Base-by-base conservation (phyloP, 2,888 invertebrate genomes). In the Ferdinandea cuprea region DNA sequence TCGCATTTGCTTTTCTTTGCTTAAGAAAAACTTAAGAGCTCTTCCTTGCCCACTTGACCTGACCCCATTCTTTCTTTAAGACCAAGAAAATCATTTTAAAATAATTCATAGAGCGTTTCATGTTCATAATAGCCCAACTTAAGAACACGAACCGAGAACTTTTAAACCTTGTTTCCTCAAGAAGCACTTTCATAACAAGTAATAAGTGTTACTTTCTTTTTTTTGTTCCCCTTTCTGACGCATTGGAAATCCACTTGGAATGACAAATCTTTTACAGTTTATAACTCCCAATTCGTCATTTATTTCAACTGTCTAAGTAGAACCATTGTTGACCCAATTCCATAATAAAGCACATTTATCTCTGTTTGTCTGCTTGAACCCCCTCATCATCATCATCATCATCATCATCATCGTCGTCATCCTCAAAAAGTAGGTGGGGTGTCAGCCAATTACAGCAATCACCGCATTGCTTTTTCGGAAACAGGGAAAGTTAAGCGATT, bases 241-340 rank as follows among this genome's bases (percentile, higher is more conserved):
- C 44, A 32, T 17, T 15, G 15, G 17, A 21, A 13, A 15, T 32
- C 13, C 59, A 42, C 15, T 71, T 42, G 0, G 21, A 21, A 42
- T 42, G 71, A 71, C 50, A 59, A 61, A 59, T 52, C 71, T 40
- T 48, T 3, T 1, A 13, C 19, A 50, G 40, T 50, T 69, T 21
- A 17, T 5, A 37, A 32, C 25, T 3, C 7, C 13, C 37, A 11
- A 58, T 11, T 54, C 13, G 2, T 21, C 19, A 11, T 35, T 17
- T 15, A 11, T 35, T 17, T 15, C 35, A 19, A 19, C 15, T 35
- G 15, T 32, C 37, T 44, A 44, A 32, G 58, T 56, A 74, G 68
- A 68, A 63, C 61, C 68, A 69, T 63, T 37, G 50, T 48, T 35
- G 80, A 80, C 80, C 80, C 74, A 69, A 76, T 80, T 80, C 42